Evolutionary conservation across 2,797 vertebrate species (phyloP).

Genomic region (Mycteria americana): DNA sequence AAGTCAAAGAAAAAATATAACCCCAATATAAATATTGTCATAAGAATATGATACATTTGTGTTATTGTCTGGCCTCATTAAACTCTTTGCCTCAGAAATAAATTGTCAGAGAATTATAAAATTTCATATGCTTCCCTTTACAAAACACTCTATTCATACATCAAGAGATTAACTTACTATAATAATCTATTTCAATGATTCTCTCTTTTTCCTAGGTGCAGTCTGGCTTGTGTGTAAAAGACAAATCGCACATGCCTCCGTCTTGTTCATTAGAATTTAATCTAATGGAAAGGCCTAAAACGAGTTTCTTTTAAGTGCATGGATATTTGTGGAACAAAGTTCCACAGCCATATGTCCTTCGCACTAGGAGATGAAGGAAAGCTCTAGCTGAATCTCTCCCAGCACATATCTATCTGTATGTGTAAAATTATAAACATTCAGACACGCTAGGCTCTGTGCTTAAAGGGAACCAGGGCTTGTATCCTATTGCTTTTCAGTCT

Average conservation of each 20-base stretch:
- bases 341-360: background rate
- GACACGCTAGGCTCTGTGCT: background rate
- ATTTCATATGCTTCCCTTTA: slow-evolving; percentile 41
- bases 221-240: background rate
- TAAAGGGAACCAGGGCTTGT: background rate
- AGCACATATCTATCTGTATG: background rate
- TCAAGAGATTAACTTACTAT: slow-evolving; percentile 6
- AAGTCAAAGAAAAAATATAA: slow-evolving; percentile 33
- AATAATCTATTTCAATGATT: background rate
- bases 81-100: slow-evolving; percentile 42
- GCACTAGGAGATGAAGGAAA: background rate
- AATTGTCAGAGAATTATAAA: slow-evolving; percentile 59
- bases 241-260: background rate
- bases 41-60: slow-evolving; percentile 40
- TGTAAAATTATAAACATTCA: background rate
- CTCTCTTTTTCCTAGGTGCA: background rate
- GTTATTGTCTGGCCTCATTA: slow-evolving; percentile 58
- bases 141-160: slow-evolving; percentile 54
- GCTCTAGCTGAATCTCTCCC: background rate
- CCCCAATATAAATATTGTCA: slow-evolving; percentile 30
- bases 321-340: background rate
- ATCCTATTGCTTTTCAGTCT: background rate
- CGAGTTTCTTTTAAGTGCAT: background rate
- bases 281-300: background rate
- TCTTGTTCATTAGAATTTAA: background rate